Conservation (phyloP, 1,140 invertebrate species). For the Drosophila bocqueti region DNA sequence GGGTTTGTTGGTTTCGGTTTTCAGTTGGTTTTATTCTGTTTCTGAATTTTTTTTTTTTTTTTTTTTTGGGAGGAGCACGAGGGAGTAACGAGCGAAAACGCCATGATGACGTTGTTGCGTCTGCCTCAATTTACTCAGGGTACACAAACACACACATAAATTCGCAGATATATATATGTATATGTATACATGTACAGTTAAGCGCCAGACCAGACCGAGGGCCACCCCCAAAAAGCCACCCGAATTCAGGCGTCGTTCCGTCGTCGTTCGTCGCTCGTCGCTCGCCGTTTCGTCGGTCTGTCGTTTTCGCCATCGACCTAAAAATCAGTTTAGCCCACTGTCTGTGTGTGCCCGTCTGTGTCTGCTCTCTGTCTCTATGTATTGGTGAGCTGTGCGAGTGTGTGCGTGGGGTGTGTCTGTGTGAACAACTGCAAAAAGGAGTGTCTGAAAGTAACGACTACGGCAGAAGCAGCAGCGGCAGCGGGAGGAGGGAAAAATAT, state of each 20-base stretch:
- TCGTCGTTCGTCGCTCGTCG: conserved; percentile 7
- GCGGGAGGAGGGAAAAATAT: conserved; percentile 52
- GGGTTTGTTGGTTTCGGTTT: conserved; percentile 50
- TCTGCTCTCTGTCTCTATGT: conserved; percentile 15
- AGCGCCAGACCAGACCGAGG: conserved; percentile 57
- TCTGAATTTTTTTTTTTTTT: conserved; percentile 21
- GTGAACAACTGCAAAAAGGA: conserved; percentile 69
- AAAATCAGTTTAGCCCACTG: conserved; percentile 76
- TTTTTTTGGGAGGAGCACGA: conserved; percentile 5
- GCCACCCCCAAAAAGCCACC: conserved; percentile 32
- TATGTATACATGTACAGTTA: conserved; percentile 18
- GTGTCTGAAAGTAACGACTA: conserved; percentile 71
- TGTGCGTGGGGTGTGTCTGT: conserved; percentile 40
- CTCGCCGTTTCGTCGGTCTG: conserved; percentile 54
- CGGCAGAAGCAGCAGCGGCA: conserved; percentile 28
- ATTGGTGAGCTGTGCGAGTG: conserved; percentile 5
- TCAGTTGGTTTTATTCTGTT: conserved; percentile 26
- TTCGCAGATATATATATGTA: conserved; percentile 6
- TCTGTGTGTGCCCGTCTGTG: conserved; percentile 47
- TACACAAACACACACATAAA: conserved; percentile 13
- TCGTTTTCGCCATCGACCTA: conserved; percentile 77
- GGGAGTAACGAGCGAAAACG: conserved; percentile 36
- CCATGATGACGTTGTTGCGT: conserved; percentile 53
- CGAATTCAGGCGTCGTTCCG: conserved; percentile 39
- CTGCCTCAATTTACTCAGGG: conserved; percentile 41